A percentile compares a stretch with the other conserved stretches of the same genome.
phyloP scores from a whole-genome alignment of 2,888 invertebrate species.

The Uloborus plumipes region DNA sequence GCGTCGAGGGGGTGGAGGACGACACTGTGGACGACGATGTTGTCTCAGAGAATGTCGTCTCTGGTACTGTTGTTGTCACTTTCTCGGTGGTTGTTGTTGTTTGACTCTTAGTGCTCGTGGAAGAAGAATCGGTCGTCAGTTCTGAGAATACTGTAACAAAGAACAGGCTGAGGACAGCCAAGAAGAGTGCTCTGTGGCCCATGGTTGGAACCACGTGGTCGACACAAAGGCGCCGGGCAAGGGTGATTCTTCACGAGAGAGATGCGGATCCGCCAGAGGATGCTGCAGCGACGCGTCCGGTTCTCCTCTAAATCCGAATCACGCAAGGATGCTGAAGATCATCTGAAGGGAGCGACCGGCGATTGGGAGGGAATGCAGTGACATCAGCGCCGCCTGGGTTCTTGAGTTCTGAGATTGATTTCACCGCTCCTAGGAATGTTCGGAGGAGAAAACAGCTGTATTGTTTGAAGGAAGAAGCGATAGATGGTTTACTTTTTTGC shows the following conservation, averaged over 20 bases:
- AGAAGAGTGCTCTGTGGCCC: constrained; percentile 13
- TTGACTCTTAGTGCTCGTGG: not conserved
- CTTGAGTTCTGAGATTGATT: too few relatives aligned
- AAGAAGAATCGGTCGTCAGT: constrained; percentile 18
- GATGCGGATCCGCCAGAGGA: constrained; percentile 13
- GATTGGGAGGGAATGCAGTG: not conserved
- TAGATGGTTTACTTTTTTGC: too few relatives aligned
- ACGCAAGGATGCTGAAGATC: constrained; percentile 45
- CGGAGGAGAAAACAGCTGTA: too few relatives aligned
- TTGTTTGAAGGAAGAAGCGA: too few relatives aligned
- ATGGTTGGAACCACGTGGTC: constrained; percentile 33
- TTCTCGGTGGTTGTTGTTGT: constrained; percentile 13
- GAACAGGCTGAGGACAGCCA: not conserved
- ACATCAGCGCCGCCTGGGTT: constrained; percentile 15
- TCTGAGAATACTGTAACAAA: too few relatives aligned
- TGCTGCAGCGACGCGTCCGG: constrained; percentile 12
- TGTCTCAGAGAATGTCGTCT: constrained; percentile 2
- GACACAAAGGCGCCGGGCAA: not conserved
- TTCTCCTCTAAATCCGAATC: constrained; percentile 43
- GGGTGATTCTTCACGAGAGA: constrained; percentile 2
- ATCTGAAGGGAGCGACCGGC: constrained; percentile 5
- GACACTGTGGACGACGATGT: constrained; percentile 14
- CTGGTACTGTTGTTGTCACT: not conserved
- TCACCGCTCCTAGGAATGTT: too few relatives aligned
- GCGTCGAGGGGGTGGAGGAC: constrained; percentile 2